phyloP scores from a whole-genome alignment of 2,797 vertebrate species.

The Schizopygopsis pylzovi region DNA sequence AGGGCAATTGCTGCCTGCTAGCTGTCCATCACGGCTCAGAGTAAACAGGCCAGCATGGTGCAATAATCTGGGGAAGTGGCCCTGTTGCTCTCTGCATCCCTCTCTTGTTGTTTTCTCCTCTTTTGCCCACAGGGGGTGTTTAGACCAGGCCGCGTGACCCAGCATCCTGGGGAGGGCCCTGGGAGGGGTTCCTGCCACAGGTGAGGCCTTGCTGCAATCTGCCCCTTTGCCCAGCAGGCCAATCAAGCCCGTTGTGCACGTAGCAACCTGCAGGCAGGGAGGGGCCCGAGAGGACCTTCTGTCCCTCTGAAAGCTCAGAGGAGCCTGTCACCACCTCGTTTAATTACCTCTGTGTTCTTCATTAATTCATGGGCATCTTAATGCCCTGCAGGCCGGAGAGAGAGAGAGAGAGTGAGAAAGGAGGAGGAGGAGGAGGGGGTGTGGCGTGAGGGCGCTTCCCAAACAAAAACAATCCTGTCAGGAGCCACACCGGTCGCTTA shows the following conservation, averaged over 20 bases:
- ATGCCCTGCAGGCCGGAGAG: conserved; percentile 82
- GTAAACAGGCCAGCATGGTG: conserved; percentile 77
- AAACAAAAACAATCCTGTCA: conserved; percentile 74
- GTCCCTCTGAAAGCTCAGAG: conserved; percentile 90
- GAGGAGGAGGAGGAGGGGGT: conserved; percentile 31
- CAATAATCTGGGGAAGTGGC: conserved; percentile 84
- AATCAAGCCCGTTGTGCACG: conserved; percentile 87
- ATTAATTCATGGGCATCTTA: conserved; percentile 92
- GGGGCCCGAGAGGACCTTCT: conserved; percentile 76
- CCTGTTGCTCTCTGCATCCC: conserved; percentile 65
- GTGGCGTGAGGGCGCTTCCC: conserved; percentile 51
- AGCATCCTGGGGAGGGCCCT: conserved; percentile 84
- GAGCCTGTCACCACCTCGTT: conserved; percentile 86
- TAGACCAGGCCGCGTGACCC: conserved; percentile 81
- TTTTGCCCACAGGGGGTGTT: conserved; percentile 76
- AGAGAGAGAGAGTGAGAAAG: conserved; percentile 56
- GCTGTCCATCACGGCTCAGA: conserved; percentile 79
- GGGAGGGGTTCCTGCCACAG: conserved; percentile 88
- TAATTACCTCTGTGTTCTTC: conserved; percentile 93
- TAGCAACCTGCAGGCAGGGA: conserved; percentile 81
- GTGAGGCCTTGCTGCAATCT: conserved; percentile 85
- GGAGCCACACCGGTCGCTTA: conserved; percentile 57
- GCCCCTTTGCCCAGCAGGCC: conserved; percentile 87
- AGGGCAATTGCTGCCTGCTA: conserved; percentile 74
- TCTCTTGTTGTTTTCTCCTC: conserved; percentile 76